Percentiles rank a stretch among this genome's conserved stretches.
These are phyloP conservation scores for Xyrauchen texanus DNA, from an alignment of 2,113 vertebrate species.

Conservation along the genomic window DNA sequence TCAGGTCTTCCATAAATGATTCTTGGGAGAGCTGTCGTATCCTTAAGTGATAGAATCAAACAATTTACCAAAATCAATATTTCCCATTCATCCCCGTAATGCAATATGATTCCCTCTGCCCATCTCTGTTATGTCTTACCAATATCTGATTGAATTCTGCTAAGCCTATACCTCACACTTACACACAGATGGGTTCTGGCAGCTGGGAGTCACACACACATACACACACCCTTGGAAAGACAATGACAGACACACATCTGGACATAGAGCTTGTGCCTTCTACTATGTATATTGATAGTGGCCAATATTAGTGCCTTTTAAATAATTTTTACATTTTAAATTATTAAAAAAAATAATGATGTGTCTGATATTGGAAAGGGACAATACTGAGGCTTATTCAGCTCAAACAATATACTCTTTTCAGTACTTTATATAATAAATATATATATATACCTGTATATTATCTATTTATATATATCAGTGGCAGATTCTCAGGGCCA, in stretches of 20 bases:
- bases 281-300: not conserved
- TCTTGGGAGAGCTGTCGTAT: constrained; percentile 55
- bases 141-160: constrained; percentile 52
- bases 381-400: too few relatives aligned
- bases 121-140: constrained; percentile 57
- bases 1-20: constrained; percentile 63
- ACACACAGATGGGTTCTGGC: constrained; percentile 35
- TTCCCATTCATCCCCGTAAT: constrained; percentile 67
- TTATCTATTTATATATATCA: too few relatives aligned
- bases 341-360: too few relatives aligned
- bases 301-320: too few relatives aligned
- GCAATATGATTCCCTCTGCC: constrained; percentile 56
- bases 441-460: too few relatives aligned
- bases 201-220: constrained; percentile 25
- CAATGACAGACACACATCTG: too few relatives aligned
- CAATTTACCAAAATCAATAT: constrained; percentile 72
- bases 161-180: constrained; percentile 44
- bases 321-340: too few relatives aligned
- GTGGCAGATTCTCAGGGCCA: too few relatives aligned
- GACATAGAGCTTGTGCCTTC: not conserved
- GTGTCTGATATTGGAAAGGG: too few relatives aligned
- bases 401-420: too few relatives aligned
- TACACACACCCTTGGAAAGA: not conserved
- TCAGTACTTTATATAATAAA: too few relatives aligned
- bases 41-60: constrained; percentile 73